Base-by-base conservation (phyloP, 1,140 invertebrate species). In the Drosophila nasuta region DNA sequence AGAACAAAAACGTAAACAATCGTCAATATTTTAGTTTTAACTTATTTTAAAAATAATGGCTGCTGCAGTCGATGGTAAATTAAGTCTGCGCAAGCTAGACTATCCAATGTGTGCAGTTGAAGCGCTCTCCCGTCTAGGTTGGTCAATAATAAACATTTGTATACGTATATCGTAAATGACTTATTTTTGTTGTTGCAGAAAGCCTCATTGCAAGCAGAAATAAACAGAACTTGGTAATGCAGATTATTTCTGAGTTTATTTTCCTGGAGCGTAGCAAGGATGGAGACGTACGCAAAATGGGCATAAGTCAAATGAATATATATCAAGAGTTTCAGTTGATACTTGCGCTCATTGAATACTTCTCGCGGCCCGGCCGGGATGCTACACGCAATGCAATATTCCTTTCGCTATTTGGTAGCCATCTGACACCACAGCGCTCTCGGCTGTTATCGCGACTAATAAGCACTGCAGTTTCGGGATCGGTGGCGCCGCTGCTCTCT, bases 211-310 rank as follows among this genome's bases (percentile, higher is more conserved):
- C 79, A 15, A 92, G 69, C 48, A 73, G 85, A 51, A 83, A 73
- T 38, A 92, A 91, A 67, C 81, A 86, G 46, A 93, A 94, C 68
- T 87, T 93, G 64, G 95, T 95, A 28, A 94, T 96, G 92, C 96
- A 97, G 75, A 93, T 97, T 20, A 97, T 97, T 92, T 94, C 96
- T 2, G 96, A 97, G 89, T 97, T 96, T 92, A 94, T 97, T 20
- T 97, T 97, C 82, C 95, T 95, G 57, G 96, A 97, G 92, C 94
- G 95, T 13, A 72, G n/a, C 13, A 86, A 86, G 51, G 82, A 83
- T 49, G 77, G 73, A 17, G 80, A 87, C 2, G 74, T 76, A n/a
- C 68, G 80, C 30, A 87, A 87, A 52, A 82, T 81, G 43, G 80
- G 80, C 7, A 68, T 80, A 0, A 96, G 96, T 28, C 68, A 88